Evolutionary conservation across 2,888 invertebrate species (phyloP).

Genomic region (Cabera pusaria): DNA sequence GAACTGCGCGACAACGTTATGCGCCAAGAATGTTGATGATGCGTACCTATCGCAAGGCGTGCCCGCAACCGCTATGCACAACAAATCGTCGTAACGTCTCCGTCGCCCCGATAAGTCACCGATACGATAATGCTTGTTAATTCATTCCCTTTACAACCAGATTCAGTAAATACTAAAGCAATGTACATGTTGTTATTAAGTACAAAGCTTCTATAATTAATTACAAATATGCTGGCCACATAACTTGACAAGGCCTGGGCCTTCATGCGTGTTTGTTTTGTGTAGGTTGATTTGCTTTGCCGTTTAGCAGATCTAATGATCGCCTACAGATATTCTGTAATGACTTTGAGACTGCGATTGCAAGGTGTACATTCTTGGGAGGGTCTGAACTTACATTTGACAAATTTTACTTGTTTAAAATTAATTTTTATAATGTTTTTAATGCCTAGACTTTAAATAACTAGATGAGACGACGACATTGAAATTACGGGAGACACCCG

Average conservation of each 20-base stretch:
- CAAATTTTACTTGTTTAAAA: too few relatives aligned
- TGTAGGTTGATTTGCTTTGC: constrained; percentile 15
- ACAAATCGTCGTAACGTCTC: constrained; percentile 29
- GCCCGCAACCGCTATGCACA: constrained; percentile 34
- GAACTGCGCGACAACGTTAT: constrained; percentile 43
- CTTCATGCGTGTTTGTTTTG: constrained; percentile 20
- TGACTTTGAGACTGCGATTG: too few relatives aligned
- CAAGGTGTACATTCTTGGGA: too few relatives aligned
- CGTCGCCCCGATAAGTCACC: constrained; percentile 45
- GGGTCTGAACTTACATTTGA: too few relatives aligned
- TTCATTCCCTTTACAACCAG: constrained; percentile 30
- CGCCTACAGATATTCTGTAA: too few relatives aligned
- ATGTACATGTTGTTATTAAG: constrained; percentile 32
- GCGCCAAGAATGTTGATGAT: constrained; percentile 58
- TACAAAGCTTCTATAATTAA: constrained; percentile 20
- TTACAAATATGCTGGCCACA: constrained; percentile 12
- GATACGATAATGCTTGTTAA: constrained; percentile 36
- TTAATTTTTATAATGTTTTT: too few relatives aligned
- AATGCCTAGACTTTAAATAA: too few relatives aligned
- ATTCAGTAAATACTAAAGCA: constrained; percentile 27
- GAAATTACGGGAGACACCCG: too few relatives aligned
- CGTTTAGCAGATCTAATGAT: constrained; percentile 4
- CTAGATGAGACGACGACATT: too few relatives aligned
- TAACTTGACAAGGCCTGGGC: constrained; percentile 19
- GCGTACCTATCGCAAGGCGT: constrained; percentile 47